These are phyloP conservation scores for Asobara japonica DNA, from an alignment of 1,140 invertebrate genomes.

Conservation along the genomic window DNA sequence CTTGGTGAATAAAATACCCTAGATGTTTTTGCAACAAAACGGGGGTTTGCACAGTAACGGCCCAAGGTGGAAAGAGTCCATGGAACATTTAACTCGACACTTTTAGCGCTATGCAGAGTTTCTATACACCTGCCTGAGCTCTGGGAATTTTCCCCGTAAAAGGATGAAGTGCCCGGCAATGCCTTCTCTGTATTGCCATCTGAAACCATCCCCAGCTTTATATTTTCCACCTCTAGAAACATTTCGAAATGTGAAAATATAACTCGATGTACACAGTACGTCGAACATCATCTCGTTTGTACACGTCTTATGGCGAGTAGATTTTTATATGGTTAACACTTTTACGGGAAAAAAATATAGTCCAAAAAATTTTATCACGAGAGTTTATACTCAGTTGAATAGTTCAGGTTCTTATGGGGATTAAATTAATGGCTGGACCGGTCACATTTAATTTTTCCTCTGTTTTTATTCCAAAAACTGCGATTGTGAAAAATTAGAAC, in stretches of 20 bases:
- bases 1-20: conserved; percentile 18
- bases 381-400: too few species aligned
- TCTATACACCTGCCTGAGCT: conserved; percentile 17
- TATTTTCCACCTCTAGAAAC: conserved; percentile 22
- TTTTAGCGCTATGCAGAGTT: neutral
- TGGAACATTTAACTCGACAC: conserved; percentile 34
- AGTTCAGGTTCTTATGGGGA: too few species aligned
- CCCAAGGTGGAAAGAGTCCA: conserved; percentile 12
- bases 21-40: conserved; percentile 10
- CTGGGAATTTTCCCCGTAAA: conserved; percentile 14
- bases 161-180: conserved; percentile 30
- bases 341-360: too few species aligned
- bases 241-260: conserved; percentile 21
- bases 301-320: neutral
- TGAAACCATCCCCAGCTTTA: conserved; percentile 28
- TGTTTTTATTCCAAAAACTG: too few species aligned
- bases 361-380: too few species aligned
- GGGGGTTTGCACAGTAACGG: neutral
- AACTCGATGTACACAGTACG: conserved; percentile 2
- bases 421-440: too few species aligned
- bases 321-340: too few species aligned
- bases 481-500: too few species aligned
- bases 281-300: conserved; percentile 18
- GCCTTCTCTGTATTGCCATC: conserved; percentile 18
- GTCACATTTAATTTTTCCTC: too few species aligned